Base-by-base conservation (phyloP, 2,113 vertebrate species). In the Lamprologus ornatipinnis region DNA sequence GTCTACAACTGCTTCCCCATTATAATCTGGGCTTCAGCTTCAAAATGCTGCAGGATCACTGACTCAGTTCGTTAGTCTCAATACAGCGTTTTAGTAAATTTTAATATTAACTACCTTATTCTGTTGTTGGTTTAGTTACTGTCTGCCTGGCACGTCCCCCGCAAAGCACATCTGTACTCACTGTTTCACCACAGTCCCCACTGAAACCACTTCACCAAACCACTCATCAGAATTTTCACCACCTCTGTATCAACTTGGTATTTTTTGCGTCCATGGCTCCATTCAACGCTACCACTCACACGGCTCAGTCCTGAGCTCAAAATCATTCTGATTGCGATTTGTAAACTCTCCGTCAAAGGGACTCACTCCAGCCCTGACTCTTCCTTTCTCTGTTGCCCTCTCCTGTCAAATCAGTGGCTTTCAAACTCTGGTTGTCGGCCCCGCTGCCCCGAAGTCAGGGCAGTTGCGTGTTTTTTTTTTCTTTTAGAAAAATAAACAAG, bases 401-500 rank as follows among this genome's bases (percentile, higher is more conserved):
- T 73, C 14, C 14, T 26, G 8, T 73, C 13, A 47, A 45, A 73
- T 23, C 37, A 42, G n/a, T 42, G 65, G 12, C 37, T 42, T 23
- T 70, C n/a, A 42, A 42, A 42, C n/a, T 23, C 12, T 23, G 37
- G 37, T 42, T 70, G 12, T 42, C 0, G 11, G n/a, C n/a, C 35
- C 11, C 1, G 3, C n/a, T 42, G 65, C n/a, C 35, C 35, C 7
- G 0, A 42, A 23, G 65, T 40, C 33, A 37, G 33, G 60, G 3
- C 60, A 5, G 60, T 21, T 65, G 31, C 1, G 6, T 37, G 10
- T 7, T 5, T 13, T 6, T 0, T 0, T 7, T 12, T 3, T 8
- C 37, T 37, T 68, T 40, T 68, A 5, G 63, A 40, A 68, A 68
- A 68, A 68, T 68, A 68, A 40, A 68, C 19, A 68, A 21, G 33